These are phyloP conservation scores for Zaprionus nigranus DNA, from an alignment of 1,140 invertebrate genomes.

Conservation along the genomic window DNA sequence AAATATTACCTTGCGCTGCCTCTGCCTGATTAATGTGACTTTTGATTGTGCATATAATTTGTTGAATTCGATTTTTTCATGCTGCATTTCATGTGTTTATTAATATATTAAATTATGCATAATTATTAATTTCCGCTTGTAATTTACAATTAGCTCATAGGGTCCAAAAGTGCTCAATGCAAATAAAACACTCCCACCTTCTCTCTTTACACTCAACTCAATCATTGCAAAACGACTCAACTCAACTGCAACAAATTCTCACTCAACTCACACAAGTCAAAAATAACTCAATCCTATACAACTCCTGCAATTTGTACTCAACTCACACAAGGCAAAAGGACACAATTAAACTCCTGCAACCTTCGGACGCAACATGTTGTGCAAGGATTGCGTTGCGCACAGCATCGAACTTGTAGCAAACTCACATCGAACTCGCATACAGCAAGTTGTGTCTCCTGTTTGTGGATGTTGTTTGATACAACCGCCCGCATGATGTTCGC, in stretches of 20 bases:
- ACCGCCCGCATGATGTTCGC: not conserved
- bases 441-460: not conserved
- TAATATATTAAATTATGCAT: conserved; percentile 65
- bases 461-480: conserved; percentile 33
- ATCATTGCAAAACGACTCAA: not conserved
- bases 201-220: not conserved
- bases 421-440: not conserved
- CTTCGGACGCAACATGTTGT: conserved; percentile 5
- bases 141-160: not conserved
- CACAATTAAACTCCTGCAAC: conserved; percentile 2
- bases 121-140: conserved; percentile 57
- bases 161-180: not conserved
- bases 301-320: too few relatives aligned
- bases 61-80: conserved; percentile 45
- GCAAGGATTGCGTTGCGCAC: not conserved
- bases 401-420: not conserved
- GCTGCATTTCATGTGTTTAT: conserved; percentile 53
- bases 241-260: too few relatives aligned
- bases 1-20: conserved; percentile 33
- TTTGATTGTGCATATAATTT: conserved; percentile 62
- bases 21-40: conserved; percentile 56
- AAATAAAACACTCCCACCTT: conserved; percentile 7
- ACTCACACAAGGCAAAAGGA: not conserved
- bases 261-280: too few relatives aligned
- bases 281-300: too few relatives aligned